Base-by-base conservation (phyloP, 1,140 invertebrate species). In the Drosophila erecta region DNA sequence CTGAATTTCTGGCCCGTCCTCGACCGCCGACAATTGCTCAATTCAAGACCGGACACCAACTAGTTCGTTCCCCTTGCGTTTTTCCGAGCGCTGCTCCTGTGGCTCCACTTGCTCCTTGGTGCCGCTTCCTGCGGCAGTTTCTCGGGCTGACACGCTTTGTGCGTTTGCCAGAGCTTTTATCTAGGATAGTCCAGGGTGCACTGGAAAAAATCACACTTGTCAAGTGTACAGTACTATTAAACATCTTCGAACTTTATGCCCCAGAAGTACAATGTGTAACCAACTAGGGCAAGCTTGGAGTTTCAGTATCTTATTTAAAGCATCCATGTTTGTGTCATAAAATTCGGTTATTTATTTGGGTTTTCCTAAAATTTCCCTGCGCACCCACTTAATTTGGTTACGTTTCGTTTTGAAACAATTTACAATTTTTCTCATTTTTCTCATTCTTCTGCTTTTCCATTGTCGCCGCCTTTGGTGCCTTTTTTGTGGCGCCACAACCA, bases 361-460 rank as follows among this genome's bases (percentile, higher is more conserved):
- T 30, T 30, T 30, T 8, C 30, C 30, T 10, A 30, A 30, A 30
- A 30, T 30, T 30, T 46, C 10, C n/a, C 3, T 20, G n/a, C 15
- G 11, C 51, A 70, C 54, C 43, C 57, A 60, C 70, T 69, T 81
- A 76, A 90, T 87, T 81, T 90, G 79, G 79, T 90, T 86, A 79
- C 79, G 84, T 89, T 89, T 86, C 79, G 76, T 74, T 87, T 84
- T 79, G 17, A 87, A 79, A 87, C 60, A 77, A 89, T 84, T 87
- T 84, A 74, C 64, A 55, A 59, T 76, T 79, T 86, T 41, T 64
- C 17, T 17, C 17, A 17, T 10, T 10, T 14, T 6, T 50, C 60
- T 62, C 62, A 59, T 66, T 74, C 41, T 37, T 65, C 40, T 27
- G 55, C 46, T 38, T 60, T 69, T 77, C 46, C 35, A 54, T 74